These are phyloP conservation scores for Blastobasis adustella DNA, from an alignment of 2,888 invertebrate genomes.

Conservation along the genomic window DNA sequence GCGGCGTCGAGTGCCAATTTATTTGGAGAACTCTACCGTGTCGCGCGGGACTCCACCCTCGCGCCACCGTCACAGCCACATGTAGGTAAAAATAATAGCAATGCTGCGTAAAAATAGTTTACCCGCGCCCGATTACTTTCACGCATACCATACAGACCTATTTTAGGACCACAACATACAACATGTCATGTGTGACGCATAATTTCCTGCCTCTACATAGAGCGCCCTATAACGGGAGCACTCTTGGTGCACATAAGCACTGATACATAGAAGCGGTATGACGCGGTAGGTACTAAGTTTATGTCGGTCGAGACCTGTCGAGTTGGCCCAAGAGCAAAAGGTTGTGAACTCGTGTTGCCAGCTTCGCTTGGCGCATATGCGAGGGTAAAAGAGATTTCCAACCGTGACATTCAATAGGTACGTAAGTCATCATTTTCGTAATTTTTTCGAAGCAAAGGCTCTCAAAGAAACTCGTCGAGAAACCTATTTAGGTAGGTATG, in stretches of 20 bases:
- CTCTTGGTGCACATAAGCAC: conserved; percentile 10
- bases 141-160: conserved; percentile 7
- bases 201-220: neutral
- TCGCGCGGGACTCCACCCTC: neutral
- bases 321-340: conserved; percentile 53
- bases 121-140: conserved; percentile 29
- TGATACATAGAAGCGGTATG: conserved; percentile 32
- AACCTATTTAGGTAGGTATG: too few relatives aligned
- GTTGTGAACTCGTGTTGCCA: conserved; percentile 50
- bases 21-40: conserved; percentile 55
- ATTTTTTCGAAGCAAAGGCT: too few relatives aligned
- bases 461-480: too few relatives aligned
- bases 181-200: neutral
- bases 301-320: conserved; percentile 46
- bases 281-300: conserved; percentile 30
- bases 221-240: neutral
- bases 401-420: too few relatives aligned
- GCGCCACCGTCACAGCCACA: conserved; percentile 27
- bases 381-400: too few relatives aligned
- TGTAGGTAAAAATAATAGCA: conserved; percentile 30
- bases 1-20: conserved; percentile 61
- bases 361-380: neutral
- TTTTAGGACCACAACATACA: neutral
- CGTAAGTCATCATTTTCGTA: too few relatives aligned
- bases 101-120: conserved; percentile 32